phyloP scores from a whole-genome alignment of 2,888 invertebrate genomes.

The Cyclophora albipunctata region DNA sequence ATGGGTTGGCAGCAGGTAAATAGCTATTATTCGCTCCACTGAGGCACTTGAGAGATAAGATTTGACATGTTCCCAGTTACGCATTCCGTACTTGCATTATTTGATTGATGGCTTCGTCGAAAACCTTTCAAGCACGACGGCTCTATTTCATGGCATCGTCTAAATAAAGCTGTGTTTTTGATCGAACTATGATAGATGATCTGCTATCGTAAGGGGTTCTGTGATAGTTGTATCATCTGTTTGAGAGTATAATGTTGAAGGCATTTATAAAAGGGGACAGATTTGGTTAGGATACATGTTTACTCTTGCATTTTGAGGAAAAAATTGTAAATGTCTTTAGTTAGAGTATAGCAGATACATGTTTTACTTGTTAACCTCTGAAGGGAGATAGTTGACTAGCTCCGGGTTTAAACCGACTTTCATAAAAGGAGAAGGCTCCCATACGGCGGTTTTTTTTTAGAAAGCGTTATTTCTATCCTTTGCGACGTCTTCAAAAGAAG shows the following conservation, averaged over 20 bases:
- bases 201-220: conserved; percentile 6
- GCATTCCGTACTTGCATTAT: conserved; percentile 23
- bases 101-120: conserved; percentile 59
- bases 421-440: too few relatives aligned
- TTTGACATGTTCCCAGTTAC: conserved; percentile 46
- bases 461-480: too few relatives aligned
- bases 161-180: conserved; percentile 41
- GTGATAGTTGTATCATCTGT: background rate
- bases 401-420: too few relatives aligned
- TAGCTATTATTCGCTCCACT: conserved; percentile 71
- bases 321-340: too few relatives aligned
- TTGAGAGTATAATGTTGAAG: conserved; percentile 8
- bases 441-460: too few relatives aligned
- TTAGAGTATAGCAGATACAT: too few relatives aligned
- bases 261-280: too few relatives aligned
- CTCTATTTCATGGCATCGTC: conserved; percentile 58
- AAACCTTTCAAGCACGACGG: conserved; percentile 40
- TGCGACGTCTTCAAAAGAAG: too few relatives aligned
- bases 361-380: too few relatives aligned
- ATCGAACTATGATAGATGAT: conserved; percentile 28
- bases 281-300: too few relatives aligned
- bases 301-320: too few relatives aligned
- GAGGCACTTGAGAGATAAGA: conserved; percentile 53
- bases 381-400: too few relatives aligned
- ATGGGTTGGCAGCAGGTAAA: conserved; percentile 57